Conservation (phyloP, 2,888 invertebrate genomes). For the Plemyria rubiginata region DNA sequence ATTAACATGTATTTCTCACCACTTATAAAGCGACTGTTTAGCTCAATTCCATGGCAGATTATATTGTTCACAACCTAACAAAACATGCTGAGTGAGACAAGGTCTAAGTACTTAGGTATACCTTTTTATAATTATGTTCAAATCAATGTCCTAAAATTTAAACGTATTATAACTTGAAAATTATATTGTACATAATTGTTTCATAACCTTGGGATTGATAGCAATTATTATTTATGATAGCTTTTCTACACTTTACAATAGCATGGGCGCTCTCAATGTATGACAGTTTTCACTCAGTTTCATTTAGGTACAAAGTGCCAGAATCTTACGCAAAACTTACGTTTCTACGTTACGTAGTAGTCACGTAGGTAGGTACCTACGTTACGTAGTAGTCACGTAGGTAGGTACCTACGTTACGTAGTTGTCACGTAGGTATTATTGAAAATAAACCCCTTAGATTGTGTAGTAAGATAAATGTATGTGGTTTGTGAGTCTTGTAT, state of each 20-base stretch:
- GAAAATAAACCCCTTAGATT: slow-evolving; percentile 52
- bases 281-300: slow-evolving; percentile 1
- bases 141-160: no score
- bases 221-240: not conserved
- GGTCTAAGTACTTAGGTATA: slow-evolving; percentile 1
- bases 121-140: no score
- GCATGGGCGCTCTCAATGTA: no score
- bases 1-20: not conserved
- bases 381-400: slow-evolving; percentile 46
- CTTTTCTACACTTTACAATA: slow-evolving; percentile 6
- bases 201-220: slow-evolving; percentile 20
- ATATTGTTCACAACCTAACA: not conserved
- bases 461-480: slow-evolving; percentile 51
- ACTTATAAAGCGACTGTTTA: not conserved
- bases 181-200: no score
- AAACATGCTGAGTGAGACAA: not conserved
- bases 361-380: no score
- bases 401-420: no score
- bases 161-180: no score
- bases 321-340: no score
- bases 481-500: slow-evolving; percentile 62
- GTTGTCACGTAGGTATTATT: slow-evolving; percentile 46
- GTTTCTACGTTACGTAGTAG: no score
- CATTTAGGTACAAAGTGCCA: slow-evolving; percentile 58
- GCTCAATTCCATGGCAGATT: not conserved